These are phyloP conservation scores for Squalus acanthias DNA, from an alignment of 2,797 vertebrate genomes.

Conservation along the genomic window DNA sequence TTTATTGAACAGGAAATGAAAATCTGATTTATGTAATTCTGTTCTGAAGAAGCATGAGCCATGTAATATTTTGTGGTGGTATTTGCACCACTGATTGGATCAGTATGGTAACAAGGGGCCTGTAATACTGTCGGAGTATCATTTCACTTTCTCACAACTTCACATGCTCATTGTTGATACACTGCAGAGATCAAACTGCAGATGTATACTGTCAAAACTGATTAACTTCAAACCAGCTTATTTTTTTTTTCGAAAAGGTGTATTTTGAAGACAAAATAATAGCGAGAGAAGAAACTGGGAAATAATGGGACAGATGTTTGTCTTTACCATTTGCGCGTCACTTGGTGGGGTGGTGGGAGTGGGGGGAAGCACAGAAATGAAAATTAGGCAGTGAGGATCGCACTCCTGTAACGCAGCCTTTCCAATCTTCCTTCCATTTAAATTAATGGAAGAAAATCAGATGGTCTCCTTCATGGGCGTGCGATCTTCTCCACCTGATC, in stretches of 20 bases:
- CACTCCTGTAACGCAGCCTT: background rate
- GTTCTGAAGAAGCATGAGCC: background rate
- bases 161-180: slow-evolving; percentile 15
- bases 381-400: background rate
- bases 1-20: slow-evolving; percentile 30
- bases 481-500: too few species aligned
- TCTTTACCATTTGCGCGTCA: background rate
- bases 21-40: slow-evolving; percentile 35
- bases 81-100: slow-evolving; percentile 14
- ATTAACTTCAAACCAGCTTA: slow-evolving; percentile 12
- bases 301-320: background rate
- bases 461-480: background rate
- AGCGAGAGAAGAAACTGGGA: background rate
- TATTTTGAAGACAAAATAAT: background rate
- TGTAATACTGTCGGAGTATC: background rate
- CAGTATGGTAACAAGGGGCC: slow-evolving; percentile 18
- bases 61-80: slow-evolving; percentile 2
- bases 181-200: slow-evolving; percentile 7
- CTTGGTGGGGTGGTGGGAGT: background rate
- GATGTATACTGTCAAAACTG: background rate
- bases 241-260: background rate
- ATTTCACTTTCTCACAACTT: slow-evolving; percentile 10
- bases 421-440: background rate
- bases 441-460: background rate
- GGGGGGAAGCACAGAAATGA: background rate